Evolutionary conservation across 1,140 invertebrate genomes (phyloP).

Genomic region (Cotesia glomerata): DNA sequence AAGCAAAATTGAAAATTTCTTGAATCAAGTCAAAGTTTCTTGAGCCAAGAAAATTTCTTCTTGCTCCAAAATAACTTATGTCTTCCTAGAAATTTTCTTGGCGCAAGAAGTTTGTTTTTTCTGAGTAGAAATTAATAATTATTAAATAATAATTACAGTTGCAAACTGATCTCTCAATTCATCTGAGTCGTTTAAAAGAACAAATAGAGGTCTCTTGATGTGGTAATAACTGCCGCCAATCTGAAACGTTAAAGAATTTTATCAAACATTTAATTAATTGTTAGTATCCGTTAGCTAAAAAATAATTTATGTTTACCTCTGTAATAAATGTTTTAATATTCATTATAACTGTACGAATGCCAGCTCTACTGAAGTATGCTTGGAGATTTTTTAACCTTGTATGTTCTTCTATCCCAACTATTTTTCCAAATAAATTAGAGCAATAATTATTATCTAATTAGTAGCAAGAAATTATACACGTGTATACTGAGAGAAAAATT

Average conservation of each 20-base stretch:
- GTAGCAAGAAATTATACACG: no score
- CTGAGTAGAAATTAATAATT: no score
- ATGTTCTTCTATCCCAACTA: slow-evolving; percentile 35
- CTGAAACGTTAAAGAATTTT: slow-evolving; percentile 39
- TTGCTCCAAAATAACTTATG: no score
- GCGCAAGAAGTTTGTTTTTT: no score
- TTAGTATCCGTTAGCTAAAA: background rate
- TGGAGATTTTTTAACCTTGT: slow-evolving; percentile 39
- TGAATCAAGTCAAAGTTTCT: no score
- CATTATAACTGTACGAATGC: slow-evolving; percentile 48
- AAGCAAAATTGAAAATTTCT: no score
- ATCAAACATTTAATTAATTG: background rate
- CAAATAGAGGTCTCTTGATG: slow-evolving; percentile 58
- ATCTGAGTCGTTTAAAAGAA: slow-evolving; percentile 53
- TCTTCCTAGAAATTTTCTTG: no score
- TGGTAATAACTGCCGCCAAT: slow-evolving; percentile 48
- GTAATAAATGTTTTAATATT: slow-evolving; percentile 48
- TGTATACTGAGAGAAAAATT: background rate
- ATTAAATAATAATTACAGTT: slow-evolving; percentile 39
- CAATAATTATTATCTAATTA: no score
- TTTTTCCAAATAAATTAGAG: background rate
- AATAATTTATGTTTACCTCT: slow-evolving; percentile 35
- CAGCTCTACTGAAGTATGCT: slow-evolving; percentile 36
- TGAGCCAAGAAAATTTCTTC: no score
- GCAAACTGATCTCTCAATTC: slow-evolving; percentile 46